Conservation (phyloP, 2,797 vertebrate species). For the Acanthurus leucopareius region DNA sequence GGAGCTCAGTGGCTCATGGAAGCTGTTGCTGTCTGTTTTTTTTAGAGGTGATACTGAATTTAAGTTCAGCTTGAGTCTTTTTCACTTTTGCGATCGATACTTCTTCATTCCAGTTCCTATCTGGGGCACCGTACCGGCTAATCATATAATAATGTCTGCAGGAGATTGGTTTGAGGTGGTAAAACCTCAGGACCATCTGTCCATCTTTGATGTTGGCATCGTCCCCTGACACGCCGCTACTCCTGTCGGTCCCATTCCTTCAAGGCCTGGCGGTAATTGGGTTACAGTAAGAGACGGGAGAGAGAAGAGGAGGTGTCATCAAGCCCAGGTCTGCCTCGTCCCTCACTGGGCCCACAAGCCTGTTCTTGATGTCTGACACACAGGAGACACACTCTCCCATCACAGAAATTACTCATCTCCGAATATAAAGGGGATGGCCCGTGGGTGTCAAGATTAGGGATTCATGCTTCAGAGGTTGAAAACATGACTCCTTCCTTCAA, state of each 20-base stretch:
- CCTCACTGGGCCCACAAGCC: conserved; percentile 67
- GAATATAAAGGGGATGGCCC: neutral
- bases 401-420: conserved; percentile 18
- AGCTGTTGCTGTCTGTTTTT: conserved; percentile 12
- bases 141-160: conserved; percentile 53
- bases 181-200: conserved; percentile 75
- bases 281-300: conserved; percentile 47
- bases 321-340: conserved; percentile 52
- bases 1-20: conserved; percentile 31
- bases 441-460: neutral
- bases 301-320: conserved; percentile 37
- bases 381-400: conserved; percentile 52
- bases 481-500: conserved; percentile 16
- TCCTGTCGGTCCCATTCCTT: conserved; percentile 62
- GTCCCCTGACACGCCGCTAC: conserved; percentile 53
- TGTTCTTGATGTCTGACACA: conserved; percentile 65
- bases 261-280: conserved; percentile 72
- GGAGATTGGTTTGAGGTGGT: conserved; percentile 68
- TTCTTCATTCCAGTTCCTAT: conserved; percentile 55
- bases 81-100: conserved; percentile 41
- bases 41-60: conserved; percentile 25
- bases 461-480: conserved; percentile 10
- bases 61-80: conserved; percentile 33
- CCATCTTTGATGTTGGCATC: conserved; percentile 65
- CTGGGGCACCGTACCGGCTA: conserved; percentile 50